Percentiles rank a stretch among this genome's conserved stretches.
Conservation (phyloP, 2,888 invertebrate genomes). For the Idaea biselata region DNA sequence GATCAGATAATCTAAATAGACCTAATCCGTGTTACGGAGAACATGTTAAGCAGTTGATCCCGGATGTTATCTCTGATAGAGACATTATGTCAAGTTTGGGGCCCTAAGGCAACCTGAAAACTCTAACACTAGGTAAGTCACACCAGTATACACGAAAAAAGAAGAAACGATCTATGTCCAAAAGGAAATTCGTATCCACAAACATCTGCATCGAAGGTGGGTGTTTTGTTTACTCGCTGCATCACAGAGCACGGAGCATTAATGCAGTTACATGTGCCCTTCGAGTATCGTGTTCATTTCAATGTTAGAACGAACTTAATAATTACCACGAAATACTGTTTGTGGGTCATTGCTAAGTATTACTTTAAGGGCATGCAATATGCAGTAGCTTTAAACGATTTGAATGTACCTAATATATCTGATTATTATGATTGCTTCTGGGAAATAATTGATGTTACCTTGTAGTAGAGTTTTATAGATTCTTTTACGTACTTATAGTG, state of each 20-base stretch:
- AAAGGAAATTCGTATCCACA: no score
- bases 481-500: background rate
- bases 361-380: conserved; percentile 18
- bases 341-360: conserved; percentile 29
- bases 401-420: background rate
- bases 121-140: no score
- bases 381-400: background rate
- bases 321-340: conserved; percentile 25
- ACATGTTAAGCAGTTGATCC: no score
- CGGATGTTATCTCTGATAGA: no score
- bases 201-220: no score
- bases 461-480: background rate
- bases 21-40: no score
- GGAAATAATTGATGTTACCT: background rate
- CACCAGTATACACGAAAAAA: no score
- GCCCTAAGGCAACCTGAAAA: no score
- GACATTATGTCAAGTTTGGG: no score
- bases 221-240: no score
- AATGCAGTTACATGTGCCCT: conserved; percentile 38
- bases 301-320: conserved; percentile 41
- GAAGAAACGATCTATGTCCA: no score
- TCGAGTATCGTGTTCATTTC: conserved; percentile 52
- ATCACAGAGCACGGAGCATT: background rate
- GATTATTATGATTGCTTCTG: background rate
- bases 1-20: no score